Evolutionary conservation across 64 coral and sea anemone genomes (phyloP), one percentile per base, ranked within the genome.

Genomic region (Exaiptasia diaphana): DNA sequence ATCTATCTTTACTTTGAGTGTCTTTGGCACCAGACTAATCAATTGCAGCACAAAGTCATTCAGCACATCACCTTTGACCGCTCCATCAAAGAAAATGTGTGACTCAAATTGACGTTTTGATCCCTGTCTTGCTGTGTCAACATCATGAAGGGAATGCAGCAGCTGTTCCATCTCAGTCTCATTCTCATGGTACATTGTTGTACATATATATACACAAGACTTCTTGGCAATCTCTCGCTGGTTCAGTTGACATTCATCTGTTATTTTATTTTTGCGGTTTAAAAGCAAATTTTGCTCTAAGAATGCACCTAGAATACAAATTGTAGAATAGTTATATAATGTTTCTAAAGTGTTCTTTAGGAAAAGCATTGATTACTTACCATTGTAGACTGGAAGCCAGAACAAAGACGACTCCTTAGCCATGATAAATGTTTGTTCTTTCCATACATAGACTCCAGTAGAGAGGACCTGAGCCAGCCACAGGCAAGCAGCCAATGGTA

Each of bases 121-220:
- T n/a, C 78, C 50, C 11, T 20, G 15, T 18, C 89, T 55, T 1
- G 88, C 88, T 20, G 54, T 61, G 83, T 92, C 94, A 22, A 97
- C 82, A 28, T 88, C 84, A 54, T 91, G 80, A 11, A 97, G 37
- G 0, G 94, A 97, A 13, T 92, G 57, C 25, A 97, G 67, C 41
- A 97, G 80, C 36, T 97, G 89, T 52, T 97, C 89, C 94, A 97
- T 92, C 38, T 97, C 94, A 34, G 88, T 50, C 38, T 92, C 94
- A 15, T 80, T 80, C 62, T 97, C 94, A 13, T 85, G 94, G 58
- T 97, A 97, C 94, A 97, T 97, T 9, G 94, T 97, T 0, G 94
- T 97, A 25, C 94, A 97, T 65, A 97, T 92, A 41, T 83, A 97
- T 7, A 97, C 73, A 20, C 82, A 83, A 1, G 89, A 44, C 15